Conservation (phyloP, 2,888 invertebrate genomes). For the Hesperia comma region DNA sequence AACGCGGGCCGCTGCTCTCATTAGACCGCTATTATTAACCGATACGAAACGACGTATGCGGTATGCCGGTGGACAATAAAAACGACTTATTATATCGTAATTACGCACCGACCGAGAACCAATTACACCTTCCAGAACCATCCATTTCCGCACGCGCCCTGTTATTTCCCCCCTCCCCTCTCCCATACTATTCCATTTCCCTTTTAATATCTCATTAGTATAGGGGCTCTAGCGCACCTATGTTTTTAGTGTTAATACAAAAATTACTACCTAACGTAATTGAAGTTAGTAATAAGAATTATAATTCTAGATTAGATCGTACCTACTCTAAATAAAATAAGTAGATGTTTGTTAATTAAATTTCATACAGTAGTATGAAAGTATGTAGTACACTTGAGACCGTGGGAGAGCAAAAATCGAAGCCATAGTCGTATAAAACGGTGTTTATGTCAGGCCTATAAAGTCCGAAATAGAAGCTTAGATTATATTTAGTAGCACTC, state of each 20-base stretch:
- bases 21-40: constrained; percentile 11
- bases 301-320: constrained; percentile 5
- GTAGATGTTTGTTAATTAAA: background rate
- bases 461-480: no score
- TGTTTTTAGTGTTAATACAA: constrained; percentile 21
- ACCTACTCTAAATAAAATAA: constrained; percentile 13
- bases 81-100: constrained; percentile 29
- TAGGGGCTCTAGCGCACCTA: constrained; percentile 13
- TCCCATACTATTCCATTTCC: constrained; percentile 17
- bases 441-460: no score
- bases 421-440: no score
- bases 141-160: constrained; percentile 21
- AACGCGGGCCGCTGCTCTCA: background rate
- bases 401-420: background rate
- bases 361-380: background rate
- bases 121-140: constrained; percentile 21
- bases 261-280: constrained; percentile 13
- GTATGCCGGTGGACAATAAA: constrained; percentile 15
- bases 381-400: background rate
- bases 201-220: constrained; percentile 16
- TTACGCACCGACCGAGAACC: constrained; percentile 27
- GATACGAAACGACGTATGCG: constrained; percentile 2
- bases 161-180: constrained; percentile 1
- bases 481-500: no score
- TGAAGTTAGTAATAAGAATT: background rate